Evolutionary conservation across 2,888 invertebrate genomes (phyloP), one percentile per base, ranked within the genome.

Genomic region (Pyrochroa serraticornis): DNA sequence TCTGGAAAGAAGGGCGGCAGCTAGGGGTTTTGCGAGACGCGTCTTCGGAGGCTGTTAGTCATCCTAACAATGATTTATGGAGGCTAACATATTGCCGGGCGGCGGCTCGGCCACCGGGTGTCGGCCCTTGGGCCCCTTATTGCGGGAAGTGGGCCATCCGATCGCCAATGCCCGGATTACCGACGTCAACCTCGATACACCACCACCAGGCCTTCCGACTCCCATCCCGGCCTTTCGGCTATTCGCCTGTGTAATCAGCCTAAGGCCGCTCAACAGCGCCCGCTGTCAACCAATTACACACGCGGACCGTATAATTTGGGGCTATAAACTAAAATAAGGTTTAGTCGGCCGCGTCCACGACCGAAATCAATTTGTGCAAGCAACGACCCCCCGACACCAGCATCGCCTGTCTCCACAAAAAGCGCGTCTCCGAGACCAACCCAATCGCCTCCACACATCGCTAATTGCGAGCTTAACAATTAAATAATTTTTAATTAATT

Each of bases 31-130:
- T 66, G 68, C 69, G 66, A 71, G 71, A 69, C 73, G 75, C 75
- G 76, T 76, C 77, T 77, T 77, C 72, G 72, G 73, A 74, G 77
- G 78, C 79, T 78, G 79, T 80, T 80, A 81, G 80, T 81, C 80
- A 80, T 80, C 77, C 80, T 78, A 80, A 80, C 80, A 77, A 80
- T 80, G 81, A 81, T 81, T 81, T 81, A 81, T 81, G 77, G 78
- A 75, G 72, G 76, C 78, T 75, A 80, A 80, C 81, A 81, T 81
- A 81, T 81, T 81, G 81, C 78, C 73, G 72, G 76, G 69, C 68
- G 70, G 68, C 63, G 61, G 64, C 56, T 55, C 66, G 67, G 67
- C 68, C 71, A 68, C 65, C 66, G 68, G 71, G 68, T 68, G 67
- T 62, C 62, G 60, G 64, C 62, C 64, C 62, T 58, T 55, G 59